phyloP scores from a whole-genome alignment of 2,113 vertebrate species.

The Myxocyprinus asiaticus region DNA sequence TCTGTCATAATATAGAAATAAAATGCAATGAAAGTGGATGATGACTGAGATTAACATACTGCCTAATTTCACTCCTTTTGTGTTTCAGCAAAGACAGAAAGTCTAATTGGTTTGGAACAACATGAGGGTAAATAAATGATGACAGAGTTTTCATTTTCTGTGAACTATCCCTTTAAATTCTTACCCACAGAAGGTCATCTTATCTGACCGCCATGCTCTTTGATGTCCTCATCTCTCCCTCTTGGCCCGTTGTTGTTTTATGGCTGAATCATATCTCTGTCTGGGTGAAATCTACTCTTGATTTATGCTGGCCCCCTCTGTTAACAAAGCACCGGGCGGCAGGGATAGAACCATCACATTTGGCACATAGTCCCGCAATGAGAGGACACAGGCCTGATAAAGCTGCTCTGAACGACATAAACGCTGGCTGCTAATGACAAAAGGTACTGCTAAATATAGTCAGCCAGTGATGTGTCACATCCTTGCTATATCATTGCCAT shows the following conservation, averaged over 20 bases:
- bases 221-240: not conserved
- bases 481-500: too few species aligned
- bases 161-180: too few species aligned
- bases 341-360: constrained; percentile 44
- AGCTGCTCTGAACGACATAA: not conserved
- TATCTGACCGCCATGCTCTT: not conserved
- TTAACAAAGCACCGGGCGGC: not conserved
- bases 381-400: constrained; percentile 22
- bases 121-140: too few species aligned
- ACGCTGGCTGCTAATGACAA: not conserved
- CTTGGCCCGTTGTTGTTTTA: constrained; percentile 15
- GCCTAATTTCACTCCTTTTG: too few species aligned
- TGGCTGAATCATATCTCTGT: constrained; percentile 34
- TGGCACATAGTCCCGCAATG: constrained; percentile 34
- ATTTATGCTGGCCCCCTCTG: constrained; percentile 36
- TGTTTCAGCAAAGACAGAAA: too few species aligned
- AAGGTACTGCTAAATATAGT: constrained; percentile 34
- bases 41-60: too few species aligned
- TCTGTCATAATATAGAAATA: too few species aligned
- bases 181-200: too few species aligned
- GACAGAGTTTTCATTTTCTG: too few species aligned
- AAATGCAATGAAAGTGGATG: too few species aligned
- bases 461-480: not conserved
- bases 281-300: constrained; percentile 11
- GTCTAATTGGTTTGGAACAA: too few species aligned